Conservation (phyloP, 2,113 vertebrate genomes). For the Alligator sinensis region DNA sequence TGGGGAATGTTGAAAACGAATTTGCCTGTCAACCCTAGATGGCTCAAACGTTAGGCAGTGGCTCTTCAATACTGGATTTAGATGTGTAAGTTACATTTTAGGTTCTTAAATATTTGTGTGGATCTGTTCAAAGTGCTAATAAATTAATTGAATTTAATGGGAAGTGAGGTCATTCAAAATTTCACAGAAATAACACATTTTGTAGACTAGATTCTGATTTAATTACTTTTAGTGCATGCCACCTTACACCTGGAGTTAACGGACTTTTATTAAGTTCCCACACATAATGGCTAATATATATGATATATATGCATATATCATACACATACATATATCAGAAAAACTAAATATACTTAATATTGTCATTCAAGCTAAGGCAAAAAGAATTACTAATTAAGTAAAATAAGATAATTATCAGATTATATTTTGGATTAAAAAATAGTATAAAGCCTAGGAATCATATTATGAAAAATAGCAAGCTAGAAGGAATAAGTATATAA, state of each 20-base stretch:
- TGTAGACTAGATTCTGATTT: neutral
- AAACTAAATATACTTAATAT: neutral
- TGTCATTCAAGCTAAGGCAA: neutral
- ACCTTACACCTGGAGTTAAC: neutral
- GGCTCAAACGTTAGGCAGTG: too few species aligned
- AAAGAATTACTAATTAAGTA: neutral
- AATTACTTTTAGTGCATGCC: neutral
- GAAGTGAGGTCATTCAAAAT: neutral
- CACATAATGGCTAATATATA: neutral
- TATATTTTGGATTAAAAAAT: neutral
- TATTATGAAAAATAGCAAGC: neutral
- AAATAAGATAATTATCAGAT: neutral
- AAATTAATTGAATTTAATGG: neutral
- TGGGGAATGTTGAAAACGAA: too few species aligned
- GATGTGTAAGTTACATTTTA: too few species aligned
- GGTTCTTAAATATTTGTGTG: too few species aligned
- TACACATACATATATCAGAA: too few species aligned
- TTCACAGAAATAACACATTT: neutral
- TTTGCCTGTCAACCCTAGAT: too few species aligned
- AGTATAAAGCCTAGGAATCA: neutral
- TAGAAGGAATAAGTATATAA: neutral
- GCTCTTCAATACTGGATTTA: too few species aligned
- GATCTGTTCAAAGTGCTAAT: neutral
- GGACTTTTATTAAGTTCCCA: neutral
- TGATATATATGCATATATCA: too few species aligned